phyloP scores from a whole-genome alignment of 2,888 invertebrate genomes.

The Cerastoderma edule region DNA sequence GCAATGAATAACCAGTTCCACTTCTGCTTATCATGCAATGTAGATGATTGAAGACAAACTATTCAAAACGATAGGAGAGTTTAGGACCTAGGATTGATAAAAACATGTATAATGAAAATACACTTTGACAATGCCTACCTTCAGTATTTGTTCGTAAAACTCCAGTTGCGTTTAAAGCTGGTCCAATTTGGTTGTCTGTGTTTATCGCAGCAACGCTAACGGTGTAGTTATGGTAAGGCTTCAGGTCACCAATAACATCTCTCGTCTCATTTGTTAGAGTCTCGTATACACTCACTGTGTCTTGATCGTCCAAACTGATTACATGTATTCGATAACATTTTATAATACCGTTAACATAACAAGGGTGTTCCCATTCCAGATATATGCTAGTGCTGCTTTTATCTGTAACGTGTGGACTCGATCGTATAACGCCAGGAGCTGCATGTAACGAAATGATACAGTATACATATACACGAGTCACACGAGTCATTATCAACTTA shows the following conservation, averaged over 20 bases:
- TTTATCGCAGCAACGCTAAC: slow-evolving; percentile 5
- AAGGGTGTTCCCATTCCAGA: slow-evolving; percentile 4
- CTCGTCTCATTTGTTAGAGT: neutral
- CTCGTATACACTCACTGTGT: too few species aligned
- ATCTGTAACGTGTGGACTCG: neutral
- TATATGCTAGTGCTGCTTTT: neutral
- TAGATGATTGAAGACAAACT: too few species aligned
- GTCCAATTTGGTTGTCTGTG: neutral
- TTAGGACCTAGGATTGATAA: too few species aligned
- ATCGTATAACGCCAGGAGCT: neutral
- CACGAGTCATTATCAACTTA: too few species aligned
- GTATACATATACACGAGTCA: too few species aligned
- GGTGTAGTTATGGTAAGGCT: slow-evolving; percentile 11
- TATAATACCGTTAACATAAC: slow-evolving; percentile 3
- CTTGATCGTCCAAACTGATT: neutral
- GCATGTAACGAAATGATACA: too few species aligned
- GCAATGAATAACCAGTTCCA: too few species aligned
- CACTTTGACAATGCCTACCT: too few species aligned
- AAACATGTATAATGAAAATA: too few species aligned
- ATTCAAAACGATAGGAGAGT: too few species aligned
- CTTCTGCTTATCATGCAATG: too few species aligned
- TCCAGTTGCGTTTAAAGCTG: neutral
- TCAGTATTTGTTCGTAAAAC: neutral
- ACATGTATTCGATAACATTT: neutral
- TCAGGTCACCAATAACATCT: neutral